A percentile compares a stretch with the other conserved stretches of the same genome.
Conservation (phyloP, 2,888 invertebrate species). For the Lasioglossum malachurum region DNA sequence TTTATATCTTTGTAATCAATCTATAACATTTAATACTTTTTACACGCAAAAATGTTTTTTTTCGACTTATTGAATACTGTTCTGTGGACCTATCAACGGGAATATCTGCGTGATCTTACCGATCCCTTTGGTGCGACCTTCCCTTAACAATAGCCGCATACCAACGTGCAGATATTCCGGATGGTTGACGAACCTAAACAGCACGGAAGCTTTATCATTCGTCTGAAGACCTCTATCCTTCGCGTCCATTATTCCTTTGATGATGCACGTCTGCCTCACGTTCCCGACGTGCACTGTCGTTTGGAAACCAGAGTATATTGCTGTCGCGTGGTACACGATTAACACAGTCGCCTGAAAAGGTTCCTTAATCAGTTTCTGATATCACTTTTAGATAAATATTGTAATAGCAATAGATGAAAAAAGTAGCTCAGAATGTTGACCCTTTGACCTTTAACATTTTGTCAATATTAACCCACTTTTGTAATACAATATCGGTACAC, state of each 20-base stretch:
- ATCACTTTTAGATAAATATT: no score
- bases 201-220: constrained; percentile 93
- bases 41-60: constrained; percentile 23
- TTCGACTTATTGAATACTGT: constrained; percentile 43
- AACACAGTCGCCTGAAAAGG: constrained; percentile 92
- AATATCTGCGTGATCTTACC: constrained; percentile 93
- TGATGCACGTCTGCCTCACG: constrained; percentile 97
- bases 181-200: constrained; percentile 95
- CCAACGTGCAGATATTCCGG: constrained; percentile 95
- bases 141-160: constrained; percentile 92
- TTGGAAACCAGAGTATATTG: constrained; percentile 93
- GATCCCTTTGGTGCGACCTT: constrained; percentile 94
- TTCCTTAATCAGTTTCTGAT: not conserved
- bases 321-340: constrained; percentile 94
- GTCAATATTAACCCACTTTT: no score
- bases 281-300: constrained; percentile 98
- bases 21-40: constrained; percentile 44
- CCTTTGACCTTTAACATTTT: no score
- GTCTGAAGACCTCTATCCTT: constrained; percentile 90
- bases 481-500: not conserved
- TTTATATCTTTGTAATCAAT: constrained; percentile 11
- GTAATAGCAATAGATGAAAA: no score
- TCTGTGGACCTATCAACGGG: constrained; percentile 83
- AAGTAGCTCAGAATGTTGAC: no score
- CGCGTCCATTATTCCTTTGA: constrained; percentile 90